Base-by-base conservation (phyloP, 1,140 invertebrate genomes). In the Carposina sasakii region DNA sequence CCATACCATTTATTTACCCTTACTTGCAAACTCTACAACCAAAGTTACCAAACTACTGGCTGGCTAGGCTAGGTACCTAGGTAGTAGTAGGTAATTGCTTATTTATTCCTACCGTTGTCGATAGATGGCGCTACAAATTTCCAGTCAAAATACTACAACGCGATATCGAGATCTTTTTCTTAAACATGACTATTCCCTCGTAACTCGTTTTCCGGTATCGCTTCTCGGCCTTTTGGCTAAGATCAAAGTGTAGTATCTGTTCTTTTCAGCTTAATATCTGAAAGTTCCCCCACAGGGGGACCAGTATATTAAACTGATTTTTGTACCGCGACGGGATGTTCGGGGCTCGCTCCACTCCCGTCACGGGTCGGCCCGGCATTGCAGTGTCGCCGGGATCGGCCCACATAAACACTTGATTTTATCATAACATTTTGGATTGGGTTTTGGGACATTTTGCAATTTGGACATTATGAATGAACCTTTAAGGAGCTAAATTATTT, bases 251-350 rank as follows among this genome's bases (percentile, higher is more conserved):
- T 39, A 39, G 36, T 39, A 39, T 39, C 36, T 39, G 36, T 39
- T 39, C 36, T 39, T 39, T 39, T 39, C 36, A 39, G 36, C 36
- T 39, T 39, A 39, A 39, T 39, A 39, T 39, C 36, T 39, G 36
- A 39, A 39, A 39, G 36, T 39, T 39, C 36, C 36, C 36, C 22
- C 36, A 39, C 20, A 21, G 36, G 22, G 36, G 36, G 36, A 39
- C 36, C 36, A 39, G 36, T 39, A 39, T 39, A 39, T 39, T 39
- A 39, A 39, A 39, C 36, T 39, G 36, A 39, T 39, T 39, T 39
- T 39, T 39, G 36, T 39, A 13, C 6, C 36, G 9, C 20, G 36
- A 39, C 36, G 36, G 36, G 36, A 39, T 39, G 36, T 39, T 39
- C 36, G 36, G 36, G 36, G 36, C 36, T 39, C 36, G 36, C 36